phyloP scores from a whole-genome alignment of 2,113 vertebrate genomes.

The Uria aalge region DNA sequence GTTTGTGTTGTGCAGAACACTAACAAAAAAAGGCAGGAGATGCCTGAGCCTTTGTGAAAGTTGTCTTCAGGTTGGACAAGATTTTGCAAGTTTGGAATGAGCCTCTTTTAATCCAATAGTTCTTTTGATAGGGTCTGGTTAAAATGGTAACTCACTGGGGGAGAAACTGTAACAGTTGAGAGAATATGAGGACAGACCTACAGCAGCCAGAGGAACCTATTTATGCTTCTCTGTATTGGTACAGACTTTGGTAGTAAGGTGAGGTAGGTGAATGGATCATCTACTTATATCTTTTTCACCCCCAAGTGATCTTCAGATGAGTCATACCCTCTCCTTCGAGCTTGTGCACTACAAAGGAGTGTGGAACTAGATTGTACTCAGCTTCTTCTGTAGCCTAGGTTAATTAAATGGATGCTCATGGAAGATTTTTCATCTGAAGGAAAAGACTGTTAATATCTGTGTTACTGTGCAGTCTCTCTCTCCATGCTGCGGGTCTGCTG shows the following conservation, averaged over 20 bases:
- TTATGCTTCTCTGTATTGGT: background rate
- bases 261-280: background rate
- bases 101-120: background rate
- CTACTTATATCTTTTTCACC: background rate
- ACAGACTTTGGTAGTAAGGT: background rate
- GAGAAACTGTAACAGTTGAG: background rate
- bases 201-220: background rate
- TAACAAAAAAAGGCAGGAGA: background rate
- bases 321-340: background rate
- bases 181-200: background rate
- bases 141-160: background rate
- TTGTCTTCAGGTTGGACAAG: background rate
- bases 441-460: background rate
- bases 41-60: background rate
- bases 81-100: background rate
- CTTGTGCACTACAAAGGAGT: background rate
- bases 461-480: background rate
- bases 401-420: background rate
- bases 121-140: background rate
- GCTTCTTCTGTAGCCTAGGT: background rate
- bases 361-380: background rate
- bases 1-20: background rate
- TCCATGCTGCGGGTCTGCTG: background rate
- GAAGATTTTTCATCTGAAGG: background rate
- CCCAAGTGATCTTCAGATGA: background rate